A percentile compares a stretch with the other conserved stretches of the same genome.
phyloP scores from a whole-genome alignment of 2,888 invertebrate genomes.

The Panzeria rudis region DNA sequence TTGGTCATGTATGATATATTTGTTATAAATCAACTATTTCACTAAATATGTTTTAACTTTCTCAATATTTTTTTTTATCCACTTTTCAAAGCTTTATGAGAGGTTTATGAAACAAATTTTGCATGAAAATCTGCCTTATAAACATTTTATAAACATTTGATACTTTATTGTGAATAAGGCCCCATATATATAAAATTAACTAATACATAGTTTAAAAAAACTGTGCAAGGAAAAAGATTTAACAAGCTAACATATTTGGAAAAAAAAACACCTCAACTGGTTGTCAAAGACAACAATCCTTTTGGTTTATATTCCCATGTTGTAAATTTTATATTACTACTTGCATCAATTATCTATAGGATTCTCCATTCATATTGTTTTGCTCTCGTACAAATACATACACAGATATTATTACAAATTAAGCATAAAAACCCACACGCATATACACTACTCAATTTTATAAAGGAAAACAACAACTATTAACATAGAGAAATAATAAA shows the following conservation, averaged over 20 bases:
- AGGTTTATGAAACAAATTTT: no score
- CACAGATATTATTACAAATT: conserved; percentile 1
- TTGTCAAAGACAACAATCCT: conserved; percentile 1
- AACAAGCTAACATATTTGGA: not conserved
- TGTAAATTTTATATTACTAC: not conserved
- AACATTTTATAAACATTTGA: no score
- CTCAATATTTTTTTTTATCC: no score
- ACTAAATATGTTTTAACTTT: no score
- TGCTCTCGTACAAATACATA: conserved; percentile 33
- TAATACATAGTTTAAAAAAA: no score
- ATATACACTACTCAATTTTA: not conserved
- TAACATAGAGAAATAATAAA: not conserved
- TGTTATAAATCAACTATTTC: no score
- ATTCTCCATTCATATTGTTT: conserved; percentile 17
- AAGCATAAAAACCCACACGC: not conserved
- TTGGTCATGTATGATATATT: no score
- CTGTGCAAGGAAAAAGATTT: not conserved
- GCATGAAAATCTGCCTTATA: no score
- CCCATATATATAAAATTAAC: no score
- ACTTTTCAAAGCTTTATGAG: no score
- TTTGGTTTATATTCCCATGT: not conserved
- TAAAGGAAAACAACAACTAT: conserved; percentile 8
- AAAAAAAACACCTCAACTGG: not conserved
- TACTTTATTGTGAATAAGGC: no score
- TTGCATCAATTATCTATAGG: not conserved